Conservation (phyloP, 2,113 vertebrate genomes). For the Lagopus leucura region DNA sequence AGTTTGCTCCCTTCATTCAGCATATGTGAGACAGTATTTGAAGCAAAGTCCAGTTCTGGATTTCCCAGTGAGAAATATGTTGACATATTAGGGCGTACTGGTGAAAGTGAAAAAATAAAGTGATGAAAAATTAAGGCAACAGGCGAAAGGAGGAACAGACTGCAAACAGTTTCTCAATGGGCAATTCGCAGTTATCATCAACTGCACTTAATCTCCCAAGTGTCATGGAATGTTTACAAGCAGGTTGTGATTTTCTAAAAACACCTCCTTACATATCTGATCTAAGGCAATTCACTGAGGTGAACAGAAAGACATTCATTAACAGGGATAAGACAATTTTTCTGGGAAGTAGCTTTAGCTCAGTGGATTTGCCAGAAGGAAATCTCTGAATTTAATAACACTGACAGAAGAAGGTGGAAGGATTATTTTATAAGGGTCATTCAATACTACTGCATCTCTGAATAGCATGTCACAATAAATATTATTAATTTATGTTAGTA, state of each 20-base stretch:
- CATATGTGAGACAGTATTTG: not conserved
- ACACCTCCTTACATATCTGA: not conserved
- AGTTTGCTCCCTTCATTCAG: accelerated
- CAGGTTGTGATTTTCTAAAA: not conserved
- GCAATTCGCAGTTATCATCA: not conserved
- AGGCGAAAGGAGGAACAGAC: not conserved
- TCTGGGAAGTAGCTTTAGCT: not conserved
- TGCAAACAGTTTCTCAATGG: not conserved
- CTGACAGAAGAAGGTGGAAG: not conserved
- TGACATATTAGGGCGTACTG: not conserved
- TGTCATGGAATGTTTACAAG: not conserved
- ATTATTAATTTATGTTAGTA: not conserved
- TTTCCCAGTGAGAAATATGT: not conserved
- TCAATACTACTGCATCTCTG: not conserved
- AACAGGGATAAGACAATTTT: not conserved
- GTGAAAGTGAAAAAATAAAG: not conserved
- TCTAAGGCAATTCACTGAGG: not conserved
- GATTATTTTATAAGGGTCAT: not conserved
- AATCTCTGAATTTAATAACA: not conserved
- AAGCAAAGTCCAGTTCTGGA: not conserved
- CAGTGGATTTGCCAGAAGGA: not conserved
- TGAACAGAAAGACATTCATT: not conserved
- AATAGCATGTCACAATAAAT: not conserved
- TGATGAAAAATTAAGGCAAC: not conserved
- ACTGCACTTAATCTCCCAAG: not conserved